Conservation (phyloP, 2,888 invertebrate species). For the Argyresthia albistria region DNA sequence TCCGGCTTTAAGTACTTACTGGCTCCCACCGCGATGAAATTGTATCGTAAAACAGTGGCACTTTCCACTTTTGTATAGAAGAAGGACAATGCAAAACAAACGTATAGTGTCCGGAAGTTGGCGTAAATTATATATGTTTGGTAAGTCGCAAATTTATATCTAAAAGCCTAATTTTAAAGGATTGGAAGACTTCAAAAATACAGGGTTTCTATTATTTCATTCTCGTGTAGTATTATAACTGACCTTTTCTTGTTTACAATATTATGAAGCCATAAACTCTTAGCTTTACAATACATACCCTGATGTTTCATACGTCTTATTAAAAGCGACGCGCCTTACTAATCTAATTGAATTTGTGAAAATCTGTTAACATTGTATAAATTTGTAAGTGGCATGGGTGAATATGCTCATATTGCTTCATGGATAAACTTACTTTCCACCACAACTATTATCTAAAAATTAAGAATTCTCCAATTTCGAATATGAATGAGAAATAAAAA, state of each 20-base stretch:
- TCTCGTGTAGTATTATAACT: conserved; percentile 22
- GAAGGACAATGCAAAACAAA: conserved; percentile 1
- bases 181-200: conserved; percentile 8
- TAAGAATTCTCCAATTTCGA: conserved; percentile 45
- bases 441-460: not conserved
- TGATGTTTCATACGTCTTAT: conserved; percentile 2
- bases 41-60: conserved; percentile 37
- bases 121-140: not conserved
- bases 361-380: conserved; percentile 6
- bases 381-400: not conserved
- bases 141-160: not conserved
- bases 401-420: not conserved
- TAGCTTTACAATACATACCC: conserved; percentile 9
- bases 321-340: conserved; percentile 2
- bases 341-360: conserved; percentile 6
- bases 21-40: not conserved
- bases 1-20: not conserved
- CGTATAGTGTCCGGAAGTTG: not conserved
- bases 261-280: conserved; percentile 17
- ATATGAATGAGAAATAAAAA: conserved; percentile 59
- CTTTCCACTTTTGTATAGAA: conserved; percentile 19
- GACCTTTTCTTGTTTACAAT: conserved; percentile 36
- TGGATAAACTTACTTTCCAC: conserved; percentile 1
- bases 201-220: conserved; percentile 1
- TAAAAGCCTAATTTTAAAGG: conserved; percentile 1